Conservation (phyloP, 2,888 invertebrate species). For the Spialia ferax region DNA sequence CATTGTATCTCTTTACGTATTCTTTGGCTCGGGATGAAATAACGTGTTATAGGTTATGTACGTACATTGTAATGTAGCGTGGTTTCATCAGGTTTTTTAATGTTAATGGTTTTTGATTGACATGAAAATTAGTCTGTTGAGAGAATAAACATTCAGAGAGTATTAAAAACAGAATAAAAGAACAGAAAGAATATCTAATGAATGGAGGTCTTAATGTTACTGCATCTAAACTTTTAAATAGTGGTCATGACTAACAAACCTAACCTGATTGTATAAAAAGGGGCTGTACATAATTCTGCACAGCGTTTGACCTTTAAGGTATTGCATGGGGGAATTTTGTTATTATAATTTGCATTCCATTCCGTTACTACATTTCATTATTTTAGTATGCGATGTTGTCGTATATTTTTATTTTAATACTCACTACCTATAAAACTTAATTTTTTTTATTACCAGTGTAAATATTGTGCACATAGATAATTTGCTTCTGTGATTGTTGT, state of each 20-base stretch:
- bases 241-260: not conserved
- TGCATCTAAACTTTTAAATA: constrained; percentile 1
- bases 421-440: not conserved
- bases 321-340: constrained; percentile 2
- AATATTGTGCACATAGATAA: constrained; percentile 8
- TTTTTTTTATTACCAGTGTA: constrained; percentile 8
- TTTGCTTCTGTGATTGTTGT: not conserved
- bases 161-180: not conserved
- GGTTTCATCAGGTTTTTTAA: no score
- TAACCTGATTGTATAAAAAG: not conserved
- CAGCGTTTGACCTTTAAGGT: not conserved
- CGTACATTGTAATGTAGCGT: no score
- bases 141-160: not conserved
- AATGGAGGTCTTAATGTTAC: not conserved
- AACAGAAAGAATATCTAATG: not conserved
- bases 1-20: no score
- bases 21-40: no score
- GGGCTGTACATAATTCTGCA: not conserved
- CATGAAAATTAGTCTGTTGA: no score
- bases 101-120: not conserved
- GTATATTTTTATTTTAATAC: not conserved
- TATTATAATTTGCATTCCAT: constrained; percentile 9
- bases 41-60: no score
- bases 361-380: not conserved
- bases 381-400: not conserved